phyloP scores from a whole-genome alignment of 2,888 invertebrate species.

The Leptogaster cylindrica region DNA sequence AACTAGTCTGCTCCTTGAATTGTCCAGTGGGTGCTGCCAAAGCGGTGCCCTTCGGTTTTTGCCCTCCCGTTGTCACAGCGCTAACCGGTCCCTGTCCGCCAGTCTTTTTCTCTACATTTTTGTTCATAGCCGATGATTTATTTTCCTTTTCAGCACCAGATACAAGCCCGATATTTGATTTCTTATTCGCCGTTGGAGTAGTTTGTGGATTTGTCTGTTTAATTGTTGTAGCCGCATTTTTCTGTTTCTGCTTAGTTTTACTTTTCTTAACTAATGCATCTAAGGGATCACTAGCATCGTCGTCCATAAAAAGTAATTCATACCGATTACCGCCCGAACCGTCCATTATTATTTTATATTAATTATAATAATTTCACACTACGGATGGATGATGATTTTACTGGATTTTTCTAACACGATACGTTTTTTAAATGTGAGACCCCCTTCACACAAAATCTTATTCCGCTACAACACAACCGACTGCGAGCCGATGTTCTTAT shows the following conservation, averaged over 20 bases:
- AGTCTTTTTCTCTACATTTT: constrained; percentile 54
- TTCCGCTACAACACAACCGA: too few relatives aligned
- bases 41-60: constrained; percentile 26
- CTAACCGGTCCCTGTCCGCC: background rate
- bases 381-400: constrained; percentile 40
- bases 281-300: constrained; percentile 61
- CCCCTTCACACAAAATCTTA: too few relatives aligned
- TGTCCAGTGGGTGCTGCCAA: background rate
- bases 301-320: constrained; percentile 62
- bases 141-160: constrained; percentile 59
- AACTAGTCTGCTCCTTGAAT: constrained; percentile 49
- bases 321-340: constrained; percentile 62
- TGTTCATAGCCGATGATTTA: constrained; percentile 59
- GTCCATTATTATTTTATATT: constrained; percentile 54
- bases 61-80: background rate
- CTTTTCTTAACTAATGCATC: constrained; percentile 60
- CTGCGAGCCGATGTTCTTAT: too few relatives aligned
- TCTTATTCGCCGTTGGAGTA: background rate
- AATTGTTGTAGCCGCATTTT: constrained; percentile 47
- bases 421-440: too few relatives aligned
- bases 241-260: constrained; percentile 51
- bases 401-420: constrained; percentile 28
- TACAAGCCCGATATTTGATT: background rate
- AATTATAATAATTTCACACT: constrained; percentile 33
- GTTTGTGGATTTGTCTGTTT: constrained; percentile 39